phyloP scores from a whole-genome alignment of 1,140 invertebrate species.

The Pseudoatta argentina region DNA sequence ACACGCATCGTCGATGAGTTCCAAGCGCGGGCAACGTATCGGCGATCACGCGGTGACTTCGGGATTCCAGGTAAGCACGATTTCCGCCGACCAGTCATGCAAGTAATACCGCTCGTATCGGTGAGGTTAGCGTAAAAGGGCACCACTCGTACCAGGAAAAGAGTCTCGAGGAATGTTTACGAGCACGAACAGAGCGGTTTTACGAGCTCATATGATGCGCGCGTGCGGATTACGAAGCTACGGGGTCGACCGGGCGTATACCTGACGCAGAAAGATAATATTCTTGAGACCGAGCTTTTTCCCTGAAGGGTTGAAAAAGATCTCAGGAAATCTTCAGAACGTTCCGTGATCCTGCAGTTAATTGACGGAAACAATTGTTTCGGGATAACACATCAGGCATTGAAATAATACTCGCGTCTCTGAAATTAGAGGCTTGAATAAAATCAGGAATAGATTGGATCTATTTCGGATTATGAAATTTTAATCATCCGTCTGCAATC shows the following conservation, averaged over 20 bases:
- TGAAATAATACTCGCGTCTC: neutral
- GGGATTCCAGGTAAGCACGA: conserved; percentile 30
- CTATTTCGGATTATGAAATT: neutral
- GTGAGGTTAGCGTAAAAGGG: conserved; percentile 1
- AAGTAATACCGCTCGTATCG: neutral
- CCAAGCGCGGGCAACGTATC: neutral
- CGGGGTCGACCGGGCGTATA: neutral
- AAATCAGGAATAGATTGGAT: neutral
- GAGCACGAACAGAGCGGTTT: conserved; percentile 67
- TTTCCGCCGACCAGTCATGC: neutral
- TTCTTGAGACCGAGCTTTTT: neutral
- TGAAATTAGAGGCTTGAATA: neutral
- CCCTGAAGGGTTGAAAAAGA: conserved; percentile 11
- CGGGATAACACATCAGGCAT: neutral
- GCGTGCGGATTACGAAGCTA: conserved; percentile 30
- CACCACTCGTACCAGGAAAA: conserved; percentile 22
- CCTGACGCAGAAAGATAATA: neutral
- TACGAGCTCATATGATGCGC: conserved; percentile 68
- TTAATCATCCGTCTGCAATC: neutral
- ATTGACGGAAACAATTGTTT: conserved; percentile 14
- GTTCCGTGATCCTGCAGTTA: neutral
- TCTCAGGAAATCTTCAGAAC: neutral
- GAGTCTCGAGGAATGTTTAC: conserved; percentile 69
- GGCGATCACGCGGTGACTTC: neutral
- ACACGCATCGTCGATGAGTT: neutral